Base-by-base conservation (phyloP, 2,113 vertebrate species). In the Hipposideros armiger region DNA sequence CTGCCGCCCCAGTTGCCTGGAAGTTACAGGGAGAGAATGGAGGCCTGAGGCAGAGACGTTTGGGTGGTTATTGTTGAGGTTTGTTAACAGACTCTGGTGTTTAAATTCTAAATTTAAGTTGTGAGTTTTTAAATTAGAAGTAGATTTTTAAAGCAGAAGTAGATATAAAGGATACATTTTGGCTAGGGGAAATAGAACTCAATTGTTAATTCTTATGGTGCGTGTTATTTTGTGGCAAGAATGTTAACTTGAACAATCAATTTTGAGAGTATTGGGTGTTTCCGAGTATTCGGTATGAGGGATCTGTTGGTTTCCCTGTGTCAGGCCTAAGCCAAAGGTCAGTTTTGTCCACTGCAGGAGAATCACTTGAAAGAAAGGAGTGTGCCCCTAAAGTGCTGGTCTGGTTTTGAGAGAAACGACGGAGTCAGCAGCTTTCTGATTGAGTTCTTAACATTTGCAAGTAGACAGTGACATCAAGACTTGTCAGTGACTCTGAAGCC, bases 301-400 rank as follows among this genome's bases (percentile, higher is more conserved):
- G 60, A 60, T 13, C 7, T n/a, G 2, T 54, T 28, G 5, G 4
- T 32, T 67, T 56, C 26, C 22, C 17, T 16, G 0, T 5, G 0
- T 60, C 69, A 50, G 42, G 67, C 26, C 3, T 17, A 64, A n/a
- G 17, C 45, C 62, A 19, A 24, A 80, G 90, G 24, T 70, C 9
- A 47, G 42, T 81, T 70, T 30, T 2, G 7, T 36, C 36, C 2
- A 0, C 10, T 16, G 13, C 4, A 11, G 78, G 94, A 87, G 40
- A 50, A 20, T 36, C 42, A 3, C n/a, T 50, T 20, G 36, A 70
- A 28, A 0, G 40, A 17, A 36, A 36, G n/a, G 5, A 0, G 3
- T 4, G 7, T 36, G 90, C 10, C 30, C 15, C 11, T 2, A 0
- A 20, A 16, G 3, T 2, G 4, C 30, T 16, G 26, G 2, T 26